Conservation (phyloP, 2,797 vertebrate genomes). For the Echiichthys vipera region DNA sequence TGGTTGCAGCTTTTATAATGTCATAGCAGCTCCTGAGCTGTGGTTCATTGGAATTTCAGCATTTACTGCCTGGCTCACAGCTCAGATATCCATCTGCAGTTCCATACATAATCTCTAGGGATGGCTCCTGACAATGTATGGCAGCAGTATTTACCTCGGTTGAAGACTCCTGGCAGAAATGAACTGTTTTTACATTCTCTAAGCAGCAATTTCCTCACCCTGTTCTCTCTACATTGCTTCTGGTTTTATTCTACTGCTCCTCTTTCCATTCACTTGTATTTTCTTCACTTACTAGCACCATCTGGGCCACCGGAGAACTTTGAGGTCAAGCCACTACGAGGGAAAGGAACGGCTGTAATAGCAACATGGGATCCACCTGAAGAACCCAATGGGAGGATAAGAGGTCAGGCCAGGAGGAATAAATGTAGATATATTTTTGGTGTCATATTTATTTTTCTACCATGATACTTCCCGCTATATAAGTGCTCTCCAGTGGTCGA, state of each 20-base stretch:
- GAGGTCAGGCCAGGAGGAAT: slow-evolving; percentile 84
- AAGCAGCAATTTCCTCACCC: slow-evolving; percentile 54
- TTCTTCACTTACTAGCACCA: slow-evolving; percentile 85
- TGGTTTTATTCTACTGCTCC: slow-evolving; percentile 49
- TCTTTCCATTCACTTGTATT: slow-evolving; percentile 46
- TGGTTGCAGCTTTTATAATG: slow-evolving; percentile 54
- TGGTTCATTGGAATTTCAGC: slow-evolving; percentile 68
- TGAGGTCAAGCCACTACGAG: slow-evolving; percentile 91
- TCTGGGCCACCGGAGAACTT: slow-evolving; percentile 95
- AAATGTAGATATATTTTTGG: not conserved
- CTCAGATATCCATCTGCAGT: slow-evolving; percentile 54
- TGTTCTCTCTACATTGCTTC: slow-evolving; percentile 24
- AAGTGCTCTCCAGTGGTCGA: too few species aligned
- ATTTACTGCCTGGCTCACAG: slow-evolving; percentile 71
- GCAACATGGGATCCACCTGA: slow-evolving; percentile 94
- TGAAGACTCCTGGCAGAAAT: slow-evolving; percentile 53
- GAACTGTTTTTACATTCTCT: slow-evolving; percentile 49
- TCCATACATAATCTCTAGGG: slow-evolving; percentile 63
- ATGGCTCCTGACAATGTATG: slow-evolving; percentile 60
- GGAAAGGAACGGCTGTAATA: slow-evolving; percentile 91
- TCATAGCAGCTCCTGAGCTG: slow-evolving; percentile 61
- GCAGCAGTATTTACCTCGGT: slow-evolving; percentile 55
- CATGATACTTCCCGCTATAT: not conserved
- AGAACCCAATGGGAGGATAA: slow-evolving; percentile 93
- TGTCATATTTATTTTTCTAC: not conserved